Evolutionary conservation across 92 coral and sea anemone genomes (phyloP), one percentile per base, ranked within the genome.

Genomic region (Phymanthus crucifer): DNA sequence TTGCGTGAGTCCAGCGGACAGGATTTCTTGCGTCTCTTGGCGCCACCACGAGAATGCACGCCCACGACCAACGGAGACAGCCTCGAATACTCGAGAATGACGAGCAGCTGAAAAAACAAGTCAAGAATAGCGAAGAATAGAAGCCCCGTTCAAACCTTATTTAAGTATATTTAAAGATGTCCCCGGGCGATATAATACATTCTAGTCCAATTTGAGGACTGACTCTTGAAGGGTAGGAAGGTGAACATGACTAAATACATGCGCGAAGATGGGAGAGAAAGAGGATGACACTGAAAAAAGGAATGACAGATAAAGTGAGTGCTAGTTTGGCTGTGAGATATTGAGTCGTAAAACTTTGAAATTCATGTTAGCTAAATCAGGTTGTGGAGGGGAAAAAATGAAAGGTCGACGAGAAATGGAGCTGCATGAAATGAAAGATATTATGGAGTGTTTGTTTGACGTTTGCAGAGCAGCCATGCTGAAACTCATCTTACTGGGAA

Each of bases 101-200:
- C 4, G 36, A 29, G 13, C 68, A 61, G 68, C 68, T 61, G 68
- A 24, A 61, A 61, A 26, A 61, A 61, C 68, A 61, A 61, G 34
- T 24, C 18, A 29, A 27, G 68, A 24, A 61, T 24, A 29, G 0
- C 32, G 34, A 29, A 61, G 68, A 61, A 61, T 24, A 61, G 68
- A 61, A 61, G 68, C 68, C 68, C 29, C 29, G 68, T 61, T 61
- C 26, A 61, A 61, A 61, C 68, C 35, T 61, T 61, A 61, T 61
- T 61, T 61, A 61, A 61, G 68, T 61, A 61, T 61, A 24, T 61
- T 27, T 61, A 61, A 61, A 61, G 34, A 61, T 61, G 34, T 27
- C 68, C 68, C 33, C 68, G 14, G 68, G 68, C 68, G 16, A 61
- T 27, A n/a, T n/a, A n/a, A n/a, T n/a, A 27, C 27, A 24, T 61